A percentile compares a stretch with the other conserved stretches of the same genome.
These are phyloP conservation scores for Drosophila lutescens DNA, from an alignment of 2,888 invertebrate species.

Conservation along the genomic window DNA sequence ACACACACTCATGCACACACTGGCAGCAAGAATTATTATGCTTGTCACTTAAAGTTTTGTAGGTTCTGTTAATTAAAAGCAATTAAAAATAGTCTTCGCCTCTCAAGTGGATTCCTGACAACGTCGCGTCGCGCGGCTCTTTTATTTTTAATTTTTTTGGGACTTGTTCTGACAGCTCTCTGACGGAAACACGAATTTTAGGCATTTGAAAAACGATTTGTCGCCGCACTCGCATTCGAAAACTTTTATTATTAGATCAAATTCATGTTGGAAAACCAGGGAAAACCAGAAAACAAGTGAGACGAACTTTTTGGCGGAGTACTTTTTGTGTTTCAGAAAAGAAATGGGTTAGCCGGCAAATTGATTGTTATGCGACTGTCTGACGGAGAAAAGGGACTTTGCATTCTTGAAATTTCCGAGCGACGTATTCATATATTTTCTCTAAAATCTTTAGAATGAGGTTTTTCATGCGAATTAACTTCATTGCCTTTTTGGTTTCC, in stretches of 20 bases:
- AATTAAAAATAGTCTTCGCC: conserved; percentile 72
- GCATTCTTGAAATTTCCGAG: not conserved
- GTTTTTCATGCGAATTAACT: not conserved
- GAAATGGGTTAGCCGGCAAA: conserved; percentile 38
- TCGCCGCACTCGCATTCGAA: conserved; percentile 45
- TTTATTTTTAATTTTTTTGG: conserved; percentile 11
- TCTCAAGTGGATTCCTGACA: conserved; percentile 57
- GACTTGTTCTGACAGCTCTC: conserved; percentile 51
- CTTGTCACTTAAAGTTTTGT: conserved; percentile 65
- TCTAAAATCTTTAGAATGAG: not conserved
- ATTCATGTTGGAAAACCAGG: conserved; percentile 20
- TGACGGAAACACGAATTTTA: conserved; percentile 64
- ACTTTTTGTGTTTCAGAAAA: conserved; percentile 6
- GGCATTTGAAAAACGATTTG: conserved; percentile 67
- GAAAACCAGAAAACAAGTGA: not conserved
- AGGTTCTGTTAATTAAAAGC: conserved; percentile 73
- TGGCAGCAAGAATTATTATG: conserved; percentile 54
- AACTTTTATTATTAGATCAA: conserved; percentile 40
- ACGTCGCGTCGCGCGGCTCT: conserved; percentile 33
- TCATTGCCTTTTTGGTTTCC: not conserved
- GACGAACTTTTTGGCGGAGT: conserved; percentile 23
- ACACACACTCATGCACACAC: conserved; percentile 36
- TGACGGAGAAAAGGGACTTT: conserved; percentile 6
- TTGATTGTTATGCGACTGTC: conserved; percentile 16
- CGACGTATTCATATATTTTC: not conserved